phyloP scores from a whole-genome alignment of 2,888 invertebrate species.

The Laspeyria flexula region DNA sequence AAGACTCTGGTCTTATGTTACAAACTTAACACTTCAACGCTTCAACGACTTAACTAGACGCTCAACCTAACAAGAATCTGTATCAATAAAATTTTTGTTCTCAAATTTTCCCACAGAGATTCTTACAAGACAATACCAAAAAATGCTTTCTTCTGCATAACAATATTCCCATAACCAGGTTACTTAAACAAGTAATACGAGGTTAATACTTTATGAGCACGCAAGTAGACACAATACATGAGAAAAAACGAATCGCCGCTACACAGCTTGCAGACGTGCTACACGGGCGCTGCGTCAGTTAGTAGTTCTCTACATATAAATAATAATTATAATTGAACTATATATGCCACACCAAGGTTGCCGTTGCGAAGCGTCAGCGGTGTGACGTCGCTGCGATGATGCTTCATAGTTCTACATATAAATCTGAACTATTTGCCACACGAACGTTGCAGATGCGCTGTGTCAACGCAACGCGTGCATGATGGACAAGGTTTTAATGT shows the following conservation, averaged over 20 bases:
- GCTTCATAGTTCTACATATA: too few species aligned
- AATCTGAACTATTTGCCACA: too few species aligned
- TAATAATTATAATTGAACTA: too few species aligned
- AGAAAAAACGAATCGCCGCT: constrained; percentile 32
- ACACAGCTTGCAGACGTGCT: constrained; percentile 4
- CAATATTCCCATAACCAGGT: constrained; percentile 40
- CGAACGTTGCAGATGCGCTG: too few species aligned
- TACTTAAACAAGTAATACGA: constrained; percentile 42
- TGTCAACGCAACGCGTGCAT: too few species aligned
- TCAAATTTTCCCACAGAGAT: constrained; percentile 27
- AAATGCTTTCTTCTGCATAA: constrained; percentile 31
- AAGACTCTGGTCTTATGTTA: too few species aligned
- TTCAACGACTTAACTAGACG: not conserved
- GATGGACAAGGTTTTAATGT: too few species aligned
- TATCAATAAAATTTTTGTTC: not conserved
- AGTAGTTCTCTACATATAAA: too few species aligned
- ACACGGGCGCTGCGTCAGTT: too few species aligned
- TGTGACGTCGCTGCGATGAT: too few species aligned
- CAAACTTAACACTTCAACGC: not conserved
- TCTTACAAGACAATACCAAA: constrained; percentile 32
- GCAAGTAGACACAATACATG: constrained; percentile 41
- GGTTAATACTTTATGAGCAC: constrained; percentile 46
- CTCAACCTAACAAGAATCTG: not conserved
- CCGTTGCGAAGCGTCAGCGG: too few species aligned
- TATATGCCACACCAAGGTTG: too few species aligned